phyloP scores from a whole-genome alignment of 2,888 invertebrate genomes.

The Xiphydria camelus region DNA sequence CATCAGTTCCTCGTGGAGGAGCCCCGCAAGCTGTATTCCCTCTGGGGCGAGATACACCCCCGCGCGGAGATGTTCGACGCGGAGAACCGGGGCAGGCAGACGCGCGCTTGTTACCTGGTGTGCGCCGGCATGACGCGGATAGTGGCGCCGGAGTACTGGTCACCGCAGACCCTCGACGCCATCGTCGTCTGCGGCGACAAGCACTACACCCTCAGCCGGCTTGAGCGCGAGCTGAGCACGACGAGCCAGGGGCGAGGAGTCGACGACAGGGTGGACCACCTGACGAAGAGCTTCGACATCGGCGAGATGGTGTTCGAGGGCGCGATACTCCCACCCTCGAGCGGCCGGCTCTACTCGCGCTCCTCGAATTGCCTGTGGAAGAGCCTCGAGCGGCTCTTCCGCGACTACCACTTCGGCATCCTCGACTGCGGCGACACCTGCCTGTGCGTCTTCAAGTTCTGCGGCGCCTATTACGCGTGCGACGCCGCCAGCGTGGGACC shows the following conservation, averaged over 20 bases:
- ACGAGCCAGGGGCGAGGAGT: slow-evolving; percentile 20
- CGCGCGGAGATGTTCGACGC: slow-evolving; percentile 62
- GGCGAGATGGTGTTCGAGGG: slow-evolving; percentile 42
- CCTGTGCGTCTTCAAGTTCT: slow-evolving; percentile 45
- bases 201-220: slow-evolving; percentile 39
- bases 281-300: slow-evolving; percentile 37
- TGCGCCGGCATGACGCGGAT: slow-evolving; percentile 48
- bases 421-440: slow-evolving; percentile 41
- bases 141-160: slow-evolving; percentile 50
- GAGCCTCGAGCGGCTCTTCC: slow-evolving; percentile 36
- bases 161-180: slow-evolving; percentile 38
- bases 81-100: slow-evolving; percentile 66
- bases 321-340: slow-evolving; percentile 28
- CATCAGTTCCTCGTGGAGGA: slow-evolving; percentile 73
- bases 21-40: slow-evolving; percentile 68
- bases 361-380: slow-evolving; percentile 34
- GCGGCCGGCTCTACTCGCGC: slow-evolving; percentile 35
- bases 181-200: slow-evolving; percentile 46
- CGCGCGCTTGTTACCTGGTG: slow-evolving; percentile 65
- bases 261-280: slow-evolving; percentile 25
- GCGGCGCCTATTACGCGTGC: slow-evolving; percentile 43
- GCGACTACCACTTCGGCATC: slow-evolving; percentile 37
- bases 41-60: slow-evolving; percentile 71
- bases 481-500: slow-evolving; percentile 45
- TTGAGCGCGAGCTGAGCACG: slow-evolving; percentile 27